These are phyloP conservation scores for Dicaeum eximium DNA, from an alignment of 2,113 vertebrate species.

Conservation along the genomic window DNA sequence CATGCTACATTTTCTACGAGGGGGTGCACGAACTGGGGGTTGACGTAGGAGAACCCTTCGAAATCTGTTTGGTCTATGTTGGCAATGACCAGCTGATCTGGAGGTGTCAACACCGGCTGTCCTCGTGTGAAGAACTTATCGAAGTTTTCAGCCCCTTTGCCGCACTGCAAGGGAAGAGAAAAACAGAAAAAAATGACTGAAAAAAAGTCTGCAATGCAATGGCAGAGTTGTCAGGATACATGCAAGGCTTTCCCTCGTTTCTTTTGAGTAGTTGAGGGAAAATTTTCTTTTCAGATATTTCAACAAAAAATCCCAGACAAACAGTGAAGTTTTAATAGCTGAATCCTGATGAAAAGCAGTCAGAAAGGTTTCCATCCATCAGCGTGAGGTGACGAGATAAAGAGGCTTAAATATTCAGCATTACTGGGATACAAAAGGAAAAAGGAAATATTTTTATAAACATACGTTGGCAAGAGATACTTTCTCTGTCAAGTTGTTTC, in stretches of 20 bases:
- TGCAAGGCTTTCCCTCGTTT: not conserved
- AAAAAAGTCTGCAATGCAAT: not conserved
- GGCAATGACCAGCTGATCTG: slow-evolving; percentile 95
- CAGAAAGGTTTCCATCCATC: not conserved
- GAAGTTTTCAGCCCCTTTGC: slow-evolving; percentile 97
- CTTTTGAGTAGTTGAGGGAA: not conserved
- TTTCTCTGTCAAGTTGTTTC: not conserved
- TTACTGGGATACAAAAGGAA: not conserved
- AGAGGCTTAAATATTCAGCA: not conserved
- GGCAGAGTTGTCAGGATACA: not conserved
- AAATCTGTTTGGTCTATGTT: slow-evolving; percentile 99
- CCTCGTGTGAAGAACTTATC: slow-evolving; percentile 98
- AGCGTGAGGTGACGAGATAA: not conserved
- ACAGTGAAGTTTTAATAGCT: not conserved
- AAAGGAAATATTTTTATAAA: not conserved
- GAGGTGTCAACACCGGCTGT: slow-evolving; percentile 92
- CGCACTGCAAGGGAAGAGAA: slow-evolving; percentile 77
- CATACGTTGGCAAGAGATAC: not conserved
- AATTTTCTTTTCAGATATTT: not conserved
- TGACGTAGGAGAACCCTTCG: slow-evolving; percentile 94
- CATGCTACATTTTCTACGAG: slow-evolving; percentile 85
- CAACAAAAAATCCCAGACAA: not conserved
- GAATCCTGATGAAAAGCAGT: not conserved
- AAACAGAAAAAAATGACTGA: not conserved
- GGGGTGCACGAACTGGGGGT: slow-evolving; percentile 89